phyloP scores from a whole-genome alignment of 2,888 invertebrate species.

The Palloptera scutellata region DNA sequence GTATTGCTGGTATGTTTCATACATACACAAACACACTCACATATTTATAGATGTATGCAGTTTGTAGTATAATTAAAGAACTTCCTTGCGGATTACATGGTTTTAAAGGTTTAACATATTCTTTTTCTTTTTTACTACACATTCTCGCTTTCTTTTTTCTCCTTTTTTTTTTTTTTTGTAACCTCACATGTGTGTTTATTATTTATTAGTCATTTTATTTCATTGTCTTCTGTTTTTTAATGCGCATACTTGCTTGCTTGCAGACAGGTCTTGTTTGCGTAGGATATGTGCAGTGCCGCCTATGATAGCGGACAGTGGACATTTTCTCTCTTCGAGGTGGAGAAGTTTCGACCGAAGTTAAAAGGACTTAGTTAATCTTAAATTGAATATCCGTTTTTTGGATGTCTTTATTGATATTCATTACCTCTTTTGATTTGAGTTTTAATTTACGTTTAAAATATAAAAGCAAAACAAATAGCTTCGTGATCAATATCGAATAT shows the following conservation, averaged over 20 bases:
- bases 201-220: background rate
- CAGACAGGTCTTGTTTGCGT: too few species aligned
- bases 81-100: constrained; percentile 56
- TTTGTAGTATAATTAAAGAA: constrained; percentile 55
- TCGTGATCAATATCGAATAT: too few species aligned
- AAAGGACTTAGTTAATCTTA: too few species aligned
- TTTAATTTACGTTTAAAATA: too few species aligned
- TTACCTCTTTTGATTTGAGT: too few species aligned
- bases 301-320: background rate
- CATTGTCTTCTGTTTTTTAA: background rate
- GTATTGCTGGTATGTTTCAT: background rate
- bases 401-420: too few species aligned
- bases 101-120: constrained; percentile 46
- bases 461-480: too few species aligned
- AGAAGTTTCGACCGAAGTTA: too few species aligned
- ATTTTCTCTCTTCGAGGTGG: too few species aligned
- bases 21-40: background rate
- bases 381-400: too few species aligned
- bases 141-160: background rate
- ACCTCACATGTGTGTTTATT: constrained; percentile 6
- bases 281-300: too few species aligned
- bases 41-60: background rate
- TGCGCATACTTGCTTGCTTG: background rate
- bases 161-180: background rate
- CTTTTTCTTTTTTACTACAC: constrained; percentile 26